Conservation (phyloP, 2,888 invertebrate genomes). For the Phaedon cochleariae region DNA sequence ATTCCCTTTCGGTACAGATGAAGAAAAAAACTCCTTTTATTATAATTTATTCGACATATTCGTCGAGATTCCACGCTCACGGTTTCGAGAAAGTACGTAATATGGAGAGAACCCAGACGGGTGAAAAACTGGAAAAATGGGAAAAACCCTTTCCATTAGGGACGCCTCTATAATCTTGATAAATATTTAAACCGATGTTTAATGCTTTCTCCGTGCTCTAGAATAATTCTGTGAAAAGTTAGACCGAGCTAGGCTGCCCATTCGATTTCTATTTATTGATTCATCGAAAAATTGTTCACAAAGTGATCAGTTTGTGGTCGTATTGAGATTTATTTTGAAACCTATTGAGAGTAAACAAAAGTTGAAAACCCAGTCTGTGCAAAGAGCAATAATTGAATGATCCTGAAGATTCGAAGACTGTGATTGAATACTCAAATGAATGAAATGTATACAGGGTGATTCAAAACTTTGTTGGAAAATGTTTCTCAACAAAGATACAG, state of each 20-base stretch:
- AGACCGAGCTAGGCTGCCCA: constrained; percentile 12
- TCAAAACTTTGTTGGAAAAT: too few species aligned
- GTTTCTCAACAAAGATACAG: too few species aligned
- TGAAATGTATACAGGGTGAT: too few species aligned
- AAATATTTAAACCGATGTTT: constrained; percentile 33
- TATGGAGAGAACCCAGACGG: constrained; percentile 4
- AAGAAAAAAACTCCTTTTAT: too few species aligned
- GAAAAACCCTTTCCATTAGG: constrained; percentile 10
- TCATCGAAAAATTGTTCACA: constrained; percentile 18
- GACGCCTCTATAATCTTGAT: constrained; percentile 24
- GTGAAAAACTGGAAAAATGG: background rate
- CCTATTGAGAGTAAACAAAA: too few species aligned
- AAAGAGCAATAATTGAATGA: too few species aligned
- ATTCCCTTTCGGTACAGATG: too few species aligned
- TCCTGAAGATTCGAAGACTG: too few species aligned
- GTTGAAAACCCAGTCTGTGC: too few species aligned
- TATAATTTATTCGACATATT: background rate
- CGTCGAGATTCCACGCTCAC: background rate
- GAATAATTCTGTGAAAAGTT: constrained; percentile 27
- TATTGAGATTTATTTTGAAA: too few species aligned
- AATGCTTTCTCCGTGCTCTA: constrained; percentile 27
- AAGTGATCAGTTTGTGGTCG: too few species aligned
- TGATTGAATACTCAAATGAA: too few species aligned
- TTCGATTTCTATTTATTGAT: constrained; percentile 29
- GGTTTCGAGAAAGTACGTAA: background rate